Evolutionary conservation across 1,140 invertebrate genomes (phyloP).

Genomic region (Olivierus martensii): DNA sequence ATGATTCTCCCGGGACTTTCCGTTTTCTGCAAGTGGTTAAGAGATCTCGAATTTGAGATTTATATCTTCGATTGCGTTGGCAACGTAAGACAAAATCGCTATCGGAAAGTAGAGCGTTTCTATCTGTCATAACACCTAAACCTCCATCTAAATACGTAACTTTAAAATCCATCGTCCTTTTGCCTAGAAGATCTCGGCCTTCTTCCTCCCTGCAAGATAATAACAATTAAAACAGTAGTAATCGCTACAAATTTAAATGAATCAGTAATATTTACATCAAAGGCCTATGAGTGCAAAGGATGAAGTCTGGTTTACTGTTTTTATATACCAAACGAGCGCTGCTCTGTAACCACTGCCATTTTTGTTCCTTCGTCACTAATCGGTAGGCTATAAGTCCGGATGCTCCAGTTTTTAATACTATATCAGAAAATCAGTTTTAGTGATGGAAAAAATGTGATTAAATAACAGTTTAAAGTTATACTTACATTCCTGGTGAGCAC

Average conservation of each 20-base stretch:
- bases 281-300: slow-evolving; percentile 93
- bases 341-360: slow-evolving; percentile 97
- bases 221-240: too few species aligned
- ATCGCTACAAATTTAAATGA: background rate
- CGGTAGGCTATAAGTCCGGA: slow-evolving; percentile 97
- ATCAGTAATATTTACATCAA: slow-evolving; percentile 61
- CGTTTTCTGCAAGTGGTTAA: slow-evolving; percentile 80
- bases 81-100: slow-evolving; percentile 19
- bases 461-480: slow-evolving; percentile 18
- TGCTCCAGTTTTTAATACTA: slow-evolving; percentile 95
- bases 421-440: slow-evolving; percentile 19
- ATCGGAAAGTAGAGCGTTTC: slow-evolving; percentile 18
- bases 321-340: slow-evolving; percentile 95
- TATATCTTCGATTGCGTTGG: slow-evolving; percentile 58
- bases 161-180: slow-evolving; percentile 97
- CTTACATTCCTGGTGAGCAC: slow-evolving; percentile 97
- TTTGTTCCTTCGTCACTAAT: slow-evolving; percentile 80
- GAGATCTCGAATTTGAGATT: slow-evolving; percentile 82
- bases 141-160: slow-evolving; percentile 91
- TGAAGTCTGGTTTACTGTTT: slow-evolving; percentile 97
- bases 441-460: background rate
- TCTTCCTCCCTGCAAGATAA: slow-evolving; percentile 77
- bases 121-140: slow-evolving; percentile 44
- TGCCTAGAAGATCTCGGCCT: slow-evolving; percentile 85
- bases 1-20: slow-evolving; percentile 34